Evolutionary conservation across 2,888 invertebrate species (phyloP).

Genomic region (Micropterix aruncella): DNA sequence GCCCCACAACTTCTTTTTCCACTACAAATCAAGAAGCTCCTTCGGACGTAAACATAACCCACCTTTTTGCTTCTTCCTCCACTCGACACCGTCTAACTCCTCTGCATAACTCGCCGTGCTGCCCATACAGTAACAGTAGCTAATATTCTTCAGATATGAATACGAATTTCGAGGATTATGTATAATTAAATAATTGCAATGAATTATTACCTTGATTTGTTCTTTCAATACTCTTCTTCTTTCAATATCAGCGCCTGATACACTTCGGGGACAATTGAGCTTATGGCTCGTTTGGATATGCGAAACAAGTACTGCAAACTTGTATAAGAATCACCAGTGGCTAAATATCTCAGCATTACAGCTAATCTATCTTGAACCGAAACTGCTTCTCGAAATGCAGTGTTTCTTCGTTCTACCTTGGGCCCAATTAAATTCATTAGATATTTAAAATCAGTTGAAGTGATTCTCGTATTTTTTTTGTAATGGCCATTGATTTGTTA

Average conservation of each 20-base stretch:
- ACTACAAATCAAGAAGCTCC: conserved; percentile 1
- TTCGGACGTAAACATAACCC: conserved; percentile 1
- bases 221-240: conserved; percentile 3
- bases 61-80: conserved; percentile 2
- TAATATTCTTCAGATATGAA: background rate
- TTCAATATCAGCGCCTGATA: conserved; percentile 5
- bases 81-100: conserved; percentile 3
- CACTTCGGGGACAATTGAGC: conserved; percentile 7
- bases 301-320: conserved; percentile 7
- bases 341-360: conserved; percentile 7
- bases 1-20: background rate
- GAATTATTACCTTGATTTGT: no score
- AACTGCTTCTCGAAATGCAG: conserved; percentile 6
- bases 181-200: no score
- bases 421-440: conserved; percentile 6
- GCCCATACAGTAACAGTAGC: conserved; percentile 1
- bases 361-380: conserved; percentile 8
- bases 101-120: background rate
- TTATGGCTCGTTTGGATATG: conserved; percentile 3
- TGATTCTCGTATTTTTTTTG: conserved; percentile 8
- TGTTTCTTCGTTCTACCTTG: conserved; percentile 8
- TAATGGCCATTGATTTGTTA: conserved; percentile 9
- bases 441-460: conserved; percentile 8
- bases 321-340: conserved; percentile 7
- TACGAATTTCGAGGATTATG: conserved; percentile 2